Evolutionary conservation across 2,113 vertebrate species (phyloP).

Genomic region (Oceanodroma tethys): DNA sequence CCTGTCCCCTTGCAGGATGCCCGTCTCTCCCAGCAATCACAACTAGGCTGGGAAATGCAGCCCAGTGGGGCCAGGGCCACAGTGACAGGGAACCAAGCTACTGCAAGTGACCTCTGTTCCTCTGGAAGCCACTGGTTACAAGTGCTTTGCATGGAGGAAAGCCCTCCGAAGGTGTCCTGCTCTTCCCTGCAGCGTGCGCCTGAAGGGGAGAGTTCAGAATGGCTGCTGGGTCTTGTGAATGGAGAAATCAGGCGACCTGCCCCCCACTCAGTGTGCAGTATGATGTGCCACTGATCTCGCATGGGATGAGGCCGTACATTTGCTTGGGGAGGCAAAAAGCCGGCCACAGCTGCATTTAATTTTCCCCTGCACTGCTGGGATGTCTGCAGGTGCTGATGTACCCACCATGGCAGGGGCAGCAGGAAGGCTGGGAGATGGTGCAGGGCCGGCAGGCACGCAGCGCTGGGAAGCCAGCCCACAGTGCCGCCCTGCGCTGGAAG

Average conservation of each 20-base stretch:
- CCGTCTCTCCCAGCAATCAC: not conserved
- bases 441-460: not conserved
- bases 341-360: not conserved
- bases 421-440: not conserved
- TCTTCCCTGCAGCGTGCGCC: not conserved
- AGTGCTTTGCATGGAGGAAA: not conserved
- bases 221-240: not conserved
- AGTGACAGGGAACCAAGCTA: not conserved
- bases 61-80: not conserved
- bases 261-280: not conserved
- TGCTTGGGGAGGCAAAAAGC: not conserved
- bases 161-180: not conserved
- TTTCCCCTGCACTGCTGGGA: not conserved
- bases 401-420: not conserved
- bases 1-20: not conserved
- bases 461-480: rapidly evolving
- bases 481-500: rapidly evolving
- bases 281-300: not conserved
- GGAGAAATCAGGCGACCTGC: not conserved
- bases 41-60: not conserved
- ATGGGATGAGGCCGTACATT: rapidly evolving
- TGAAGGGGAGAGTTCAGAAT: not conserved
- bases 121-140: not conserved
- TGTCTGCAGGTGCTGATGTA: not conserved
- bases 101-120: not conserved